Percentiles rank a stretch among this genome's conserved stretches.
phyloP scores from a whole-genome alignment of 2,888 invertebrate genomes.

The Eumerus sabulonum region DNA sequence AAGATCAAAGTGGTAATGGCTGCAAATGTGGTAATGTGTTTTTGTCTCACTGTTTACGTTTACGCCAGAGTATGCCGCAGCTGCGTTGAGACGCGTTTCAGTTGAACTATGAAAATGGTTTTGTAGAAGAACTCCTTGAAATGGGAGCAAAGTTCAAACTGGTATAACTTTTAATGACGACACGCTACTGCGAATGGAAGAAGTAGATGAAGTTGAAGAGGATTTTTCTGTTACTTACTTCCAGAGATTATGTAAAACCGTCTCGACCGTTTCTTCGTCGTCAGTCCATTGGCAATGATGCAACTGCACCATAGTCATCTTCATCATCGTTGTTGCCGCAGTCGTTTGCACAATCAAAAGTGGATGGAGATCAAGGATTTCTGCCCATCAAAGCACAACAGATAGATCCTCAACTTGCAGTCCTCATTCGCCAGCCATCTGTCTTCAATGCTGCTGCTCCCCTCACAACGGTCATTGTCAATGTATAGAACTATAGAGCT shows the following conservation, averaged over 20 bases:
- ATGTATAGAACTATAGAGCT: slow-evolving; percentile 45
- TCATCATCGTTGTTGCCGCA: slow-evolving; percentile 56
- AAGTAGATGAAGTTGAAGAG: slow-evolving; percentile 24
- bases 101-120: slow-evolving; percentile 41
- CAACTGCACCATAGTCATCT: slow-evolving; percentile 45
- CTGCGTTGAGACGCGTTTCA: slow-evolving; percentile 32
- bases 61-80: not conserved
- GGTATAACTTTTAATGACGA: slow-evolving; percentile 64
- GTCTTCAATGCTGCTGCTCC: slow-evolving; percentile 34
- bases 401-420: slow-evolving; percentile 17
- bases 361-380: slow-evolving; percentile 69
- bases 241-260: not conserved
- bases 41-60: slow-evolving; percentile 1
- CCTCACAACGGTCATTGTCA: slow-evolving; percentile 59
- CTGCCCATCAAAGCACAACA: slow-evolving; percentile 37
- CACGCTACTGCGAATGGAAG: slow-evolving; percentile 47
- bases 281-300: slow-evolving; percentile 24
- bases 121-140: slow-evolving; percentile 59
- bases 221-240: slow-evolving; percentile 15
- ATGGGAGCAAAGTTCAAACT: slow-evolving; percentile 67
- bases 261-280: slow-evolving; percentile 27
- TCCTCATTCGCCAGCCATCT: slow-evolving; percentile 53
- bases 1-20: slow-evolving; percentile 60
- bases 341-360: slow-evolving; percentile 64
- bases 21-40: slow-evolving; percentile 20